Percentiles rank a stretch among this genome's conserved stretches.
Evolutionary conservation across 2,797 vertebrate genomes (phyloP).

Genomic region (Lophius americanus): DNA sequence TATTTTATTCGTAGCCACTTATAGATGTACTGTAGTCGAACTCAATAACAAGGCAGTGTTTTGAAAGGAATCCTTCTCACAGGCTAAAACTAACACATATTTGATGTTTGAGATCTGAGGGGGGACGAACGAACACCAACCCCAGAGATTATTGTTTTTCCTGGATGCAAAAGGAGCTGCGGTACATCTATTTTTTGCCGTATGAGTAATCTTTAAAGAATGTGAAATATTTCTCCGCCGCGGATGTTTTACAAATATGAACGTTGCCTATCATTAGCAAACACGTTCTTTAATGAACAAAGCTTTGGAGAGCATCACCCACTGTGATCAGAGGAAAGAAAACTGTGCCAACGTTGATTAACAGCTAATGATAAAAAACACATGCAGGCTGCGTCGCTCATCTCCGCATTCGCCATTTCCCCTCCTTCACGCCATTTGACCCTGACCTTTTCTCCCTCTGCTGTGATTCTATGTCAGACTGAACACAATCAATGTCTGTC

Average conservation of each 20-base stretch:
- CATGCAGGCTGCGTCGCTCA: conserved; percentile 47
- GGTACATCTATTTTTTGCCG: conserved; percentile 42
- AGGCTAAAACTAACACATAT: conserved; percentile 19
- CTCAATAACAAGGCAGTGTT: conserved; percentile 6
- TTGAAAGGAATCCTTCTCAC: conserved; percentile 21
- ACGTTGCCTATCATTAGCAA: conserved; percentile 45
- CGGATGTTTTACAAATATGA: conserved; percentile 45
- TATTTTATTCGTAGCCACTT: not conserved
- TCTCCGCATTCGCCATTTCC: conserved; percentile 57
- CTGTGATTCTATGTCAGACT: conserved; percentile 72
- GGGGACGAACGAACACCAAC: conserved; percentile 41
- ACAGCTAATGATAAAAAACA: conserved; percentile 64
- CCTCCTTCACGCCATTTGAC: conserved; percentile 78
- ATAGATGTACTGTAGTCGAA: conserved; percentile 6
- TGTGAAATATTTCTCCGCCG: conserved; percentile 16
- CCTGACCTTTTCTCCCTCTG: conserved; percentile 75
- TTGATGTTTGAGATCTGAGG: conserved; percentile 43
- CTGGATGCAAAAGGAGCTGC: conserved; percentile 21
- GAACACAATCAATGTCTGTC: conserved; percentile 80
- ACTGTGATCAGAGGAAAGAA: conserved; percentile 52
- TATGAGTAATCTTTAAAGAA: conserved; percentile 21
- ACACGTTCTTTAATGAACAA: conserved; percentile 46
- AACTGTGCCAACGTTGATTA: conserved; percentile 48
- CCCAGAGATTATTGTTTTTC: conserved; percentile 32
- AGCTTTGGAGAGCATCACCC: conserved; percentile 47